Evolutionary conservation across 2,797 vertebrate genomes (phyloP).

Genomic region (Arctocebus calabarensis): DNA sequence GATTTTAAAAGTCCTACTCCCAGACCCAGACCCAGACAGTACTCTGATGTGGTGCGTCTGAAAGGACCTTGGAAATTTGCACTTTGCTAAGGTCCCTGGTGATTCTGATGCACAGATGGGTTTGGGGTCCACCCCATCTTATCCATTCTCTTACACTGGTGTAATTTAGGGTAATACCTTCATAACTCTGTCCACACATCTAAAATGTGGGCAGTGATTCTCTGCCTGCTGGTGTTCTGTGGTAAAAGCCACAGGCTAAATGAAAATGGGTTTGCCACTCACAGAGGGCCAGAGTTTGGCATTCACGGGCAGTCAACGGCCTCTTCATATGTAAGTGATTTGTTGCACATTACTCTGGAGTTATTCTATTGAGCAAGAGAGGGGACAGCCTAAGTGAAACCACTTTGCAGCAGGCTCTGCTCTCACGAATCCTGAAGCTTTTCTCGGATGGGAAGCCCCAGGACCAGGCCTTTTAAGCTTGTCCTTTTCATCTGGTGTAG

Average conservation of each 20-base stretch:
- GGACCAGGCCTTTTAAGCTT: neutral
- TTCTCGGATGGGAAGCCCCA: neutral
- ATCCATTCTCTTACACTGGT: neutral
- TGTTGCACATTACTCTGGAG: conserved; percentile 66
- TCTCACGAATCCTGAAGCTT: conserved; percentile 53
- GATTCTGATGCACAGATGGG: neutral
- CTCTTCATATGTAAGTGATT: conserved; percentile 61
- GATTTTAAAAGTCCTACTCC: neutral
- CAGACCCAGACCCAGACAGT: neutral
- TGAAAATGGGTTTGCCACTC: conserved; percentile 12
- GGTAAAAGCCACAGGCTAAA: neutral
- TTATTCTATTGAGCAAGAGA: conserved; percentile 57
- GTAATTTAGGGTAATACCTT: neutral
- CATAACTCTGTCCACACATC: neutral
- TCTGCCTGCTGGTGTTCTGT: neutral
- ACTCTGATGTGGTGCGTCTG: neutral
- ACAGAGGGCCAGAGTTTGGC: conserved; percentile 24
- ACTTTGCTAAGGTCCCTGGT: neutral
- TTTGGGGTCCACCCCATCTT: neutral
- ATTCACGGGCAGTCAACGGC: neutral
- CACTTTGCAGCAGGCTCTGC: neutral
- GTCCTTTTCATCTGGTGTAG: neutral
- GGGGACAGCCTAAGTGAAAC: conserved; percentile 31
- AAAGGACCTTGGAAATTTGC: neutral
- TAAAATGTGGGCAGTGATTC: neutral